These are phyloP conservation scores for Pycnonotus jocosus DNA, from an alignment of 2,113 vertebrate species.

Conservation along the genomic window DNA sequence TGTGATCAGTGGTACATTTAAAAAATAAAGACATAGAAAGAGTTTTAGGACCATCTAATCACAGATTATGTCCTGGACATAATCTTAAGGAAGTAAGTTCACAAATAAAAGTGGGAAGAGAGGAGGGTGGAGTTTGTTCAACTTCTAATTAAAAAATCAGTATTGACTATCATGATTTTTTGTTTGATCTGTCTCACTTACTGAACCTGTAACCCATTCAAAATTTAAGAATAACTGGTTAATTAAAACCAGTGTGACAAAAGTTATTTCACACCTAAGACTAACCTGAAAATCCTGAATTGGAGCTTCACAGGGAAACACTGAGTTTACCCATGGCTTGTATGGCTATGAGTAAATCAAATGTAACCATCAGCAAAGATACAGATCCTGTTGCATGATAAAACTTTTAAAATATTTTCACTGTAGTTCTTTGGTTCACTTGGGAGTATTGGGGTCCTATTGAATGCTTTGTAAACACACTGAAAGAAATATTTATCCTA, in stretches of 20 bases:
- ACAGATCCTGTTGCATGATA: not conserved
- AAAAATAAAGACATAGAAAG: not conserved
- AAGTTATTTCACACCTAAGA: not conserved
- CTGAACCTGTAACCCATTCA: not conserved
- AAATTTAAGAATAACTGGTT: conserved; percentile 10
- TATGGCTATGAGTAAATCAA: not conserved
- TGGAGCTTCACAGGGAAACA: not conserved
- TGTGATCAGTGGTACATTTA: not conserved
- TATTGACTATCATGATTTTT: not conserved
- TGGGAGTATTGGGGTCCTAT: not conserved
- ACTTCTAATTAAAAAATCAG: not conserved
- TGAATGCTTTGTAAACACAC: not conserved
- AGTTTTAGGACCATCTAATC: not conserved
- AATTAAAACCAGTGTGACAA: conserved; percentile 14
- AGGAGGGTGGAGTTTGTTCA: conserved; percentile 60
- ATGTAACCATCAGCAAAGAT: not conserved
- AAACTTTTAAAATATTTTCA: not conserved
- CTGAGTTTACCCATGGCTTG: not conserved
- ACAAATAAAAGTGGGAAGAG: not conserved
- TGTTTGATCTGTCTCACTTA: not conserved
- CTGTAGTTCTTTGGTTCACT: not conserved
- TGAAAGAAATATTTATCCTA: not conserved
- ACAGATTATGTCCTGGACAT: not conserved
- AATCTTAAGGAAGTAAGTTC: not conserved
- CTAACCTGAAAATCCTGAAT: not conserved